Base-by-base conservation (phyloP, 1,140 invertebrate genomes). In the Riptortus pedestris region DNA sequence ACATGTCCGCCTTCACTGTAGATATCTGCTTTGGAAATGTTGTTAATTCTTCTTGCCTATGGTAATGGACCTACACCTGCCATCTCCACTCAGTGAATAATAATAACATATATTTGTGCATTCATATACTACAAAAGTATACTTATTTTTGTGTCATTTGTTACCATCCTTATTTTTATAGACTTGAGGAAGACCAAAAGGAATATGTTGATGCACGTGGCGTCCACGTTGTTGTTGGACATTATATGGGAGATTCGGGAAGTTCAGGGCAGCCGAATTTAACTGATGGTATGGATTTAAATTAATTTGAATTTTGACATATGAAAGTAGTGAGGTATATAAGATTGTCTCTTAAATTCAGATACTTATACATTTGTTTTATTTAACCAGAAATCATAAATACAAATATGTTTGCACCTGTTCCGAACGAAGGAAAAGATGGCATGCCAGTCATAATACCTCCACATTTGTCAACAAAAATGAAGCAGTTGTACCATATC, bases 381-480 rank as follows among this genome's bases (percentile, higher is more conserved):
- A 68, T 66, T 24, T 22, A 81, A 80, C 45, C 76, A 89, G 91
- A 92, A 70, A 75, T 90, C 65, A 79, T 93, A 67, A 90, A 94
- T 72, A 77, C 79, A 64, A 94, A 94, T 74, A 82, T 86, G 73
- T 95, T 88, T 74, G 73, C 82, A 55, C 91, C 91, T 7, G 76
- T 84, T 65, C 76, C 81, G 11, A 80, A 81, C 22, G 88, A 86
- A 60, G 92, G 92, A 1, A 83, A 82, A 70, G 83, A 88, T 68
- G 92, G 92, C 0, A 78, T 84, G 66, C 87, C 91, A 1, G 91
- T 94, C 14, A 78, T 90, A 24, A 80, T 93, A 51, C 81, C 85
- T 16, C 81, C 84, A 7, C 83, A 83, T 70, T 87, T 93, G 70
- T 77, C 85, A 60, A 77, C 84, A 26, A 79, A 82, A 70, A 89